These are phyloP conservation scores for Ardeotis arabs DNA, from an alignment of 2,113 vertebrate species.

Conservation along the genomic window DNA sequence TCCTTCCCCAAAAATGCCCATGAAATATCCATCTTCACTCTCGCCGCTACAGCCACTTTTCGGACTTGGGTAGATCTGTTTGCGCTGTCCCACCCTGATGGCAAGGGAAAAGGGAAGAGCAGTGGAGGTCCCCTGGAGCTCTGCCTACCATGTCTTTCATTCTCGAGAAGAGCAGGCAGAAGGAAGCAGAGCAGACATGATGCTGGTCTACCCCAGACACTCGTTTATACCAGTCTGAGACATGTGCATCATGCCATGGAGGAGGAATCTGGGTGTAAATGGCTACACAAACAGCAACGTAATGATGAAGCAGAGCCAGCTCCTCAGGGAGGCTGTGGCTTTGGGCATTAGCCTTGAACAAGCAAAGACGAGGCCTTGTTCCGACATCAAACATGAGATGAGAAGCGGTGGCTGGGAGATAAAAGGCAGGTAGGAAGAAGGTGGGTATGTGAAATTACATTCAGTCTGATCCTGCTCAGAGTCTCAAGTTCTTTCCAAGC, in stretches of 20 bases:
- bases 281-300: background rate
- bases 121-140: background rate
- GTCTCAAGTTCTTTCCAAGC: background rate
- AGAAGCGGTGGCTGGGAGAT: background rate
- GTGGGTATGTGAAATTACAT: background rate
- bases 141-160: background rate
- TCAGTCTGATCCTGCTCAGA: background rate
- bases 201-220: background rate
- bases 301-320: background rate
- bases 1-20: background rate
- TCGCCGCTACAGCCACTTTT: background rate
- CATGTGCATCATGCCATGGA: rapidly evolving
- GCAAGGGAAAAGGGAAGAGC: background rate
- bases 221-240: background rate
- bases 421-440: background rate
- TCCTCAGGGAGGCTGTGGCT: background rate
- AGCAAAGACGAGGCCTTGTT: background rate
- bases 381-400: background rate
- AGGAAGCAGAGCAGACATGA: background rate
- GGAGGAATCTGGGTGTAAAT: background rate
- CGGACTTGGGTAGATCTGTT: background rate
- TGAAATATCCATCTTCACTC: background rate
- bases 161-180: background rate
- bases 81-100: background rate
- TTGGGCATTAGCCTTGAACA: rapidly evolving